Percentiles rank a stretch among this genome's conserved stretches.
These are phyloP conservation scores for Phataginus tetradactyla DNA, from an alignment of 2,797 vertebrate genomes.

Conservation along the genomic window DNA sequence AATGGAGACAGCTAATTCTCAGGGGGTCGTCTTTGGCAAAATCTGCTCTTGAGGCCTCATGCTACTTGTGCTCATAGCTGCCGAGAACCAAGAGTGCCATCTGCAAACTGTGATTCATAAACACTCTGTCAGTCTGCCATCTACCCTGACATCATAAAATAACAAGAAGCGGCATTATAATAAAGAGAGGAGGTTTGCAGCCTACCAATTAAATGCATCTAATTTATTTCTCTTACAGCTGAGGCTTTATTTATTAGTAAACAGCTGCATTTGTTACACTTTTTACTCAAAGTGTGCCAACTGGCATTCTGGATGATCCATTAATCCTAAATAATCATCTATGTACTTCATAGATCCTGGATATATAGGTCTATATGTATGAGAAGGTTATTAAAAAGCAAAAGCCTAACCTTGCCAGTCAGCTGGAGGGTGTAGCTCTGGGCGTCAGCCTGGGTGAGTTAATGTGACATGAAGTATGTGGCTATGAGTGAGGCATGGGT, in stretches of 20 bases:
- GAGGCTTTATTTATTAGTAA: slow-evolving; percentile 93
- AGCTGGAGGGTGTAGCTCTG: slow-evolving; percentile 49
- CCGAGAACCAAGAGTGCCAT: slow-evolving; percentile 90
- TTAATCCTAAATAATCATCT: slow-evolving; percentile 90
- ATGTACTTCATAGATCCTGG: slow-evolving; percentile 78
- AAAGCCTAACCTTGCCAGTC: slow-evolving; percentile 81
- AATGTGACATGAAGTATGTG: slow-evolving; percentile 47
- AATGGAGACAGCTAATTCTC: slow-evolving; percentile 89
- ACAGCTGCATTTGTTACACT: slow-evolving; percentile 90
- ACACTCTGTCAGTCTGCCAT: slow-evolving; percentile 91
- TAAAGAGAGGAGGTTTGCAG: slow-evolving; percentile 89
- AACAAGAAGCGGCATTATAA: slow-evolving; percentile 90
- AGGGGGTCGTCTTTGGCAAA: slow-evolving; percentile 89
- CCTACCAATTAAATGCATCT: slow-evolving; percentile 91
- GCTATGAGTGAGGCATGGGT: slow-evolving; percentile 48
- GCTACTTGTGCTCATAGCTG: slow-evolving; percentile 88
- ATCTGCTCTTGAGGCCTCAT: slow-evolving; percentile 87
- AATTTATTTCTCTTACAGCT: slow-evolving; percentile 92
- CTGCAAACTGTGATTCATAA: slow-evolving; percentile 93
- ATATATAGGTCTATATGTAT: slow-evolving; percentile 60
- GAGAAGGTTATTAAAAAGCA: slow-evolving; percentile 82
- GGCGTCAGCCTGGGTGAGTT: slow-evolving; percentile 55
- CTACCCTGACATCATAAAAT: slow-evolving; percentile 91
- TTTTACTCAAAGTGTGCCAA: slow-evolving; percentile 86
- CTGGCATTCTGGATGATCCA: slow-evolving; percentile 89